Evolutionary conservation across 2,113 vertebrate genomes (phyloP), one percentile per base, ranked within the genome.

Genomic region (Serinus canaria): DNA sequence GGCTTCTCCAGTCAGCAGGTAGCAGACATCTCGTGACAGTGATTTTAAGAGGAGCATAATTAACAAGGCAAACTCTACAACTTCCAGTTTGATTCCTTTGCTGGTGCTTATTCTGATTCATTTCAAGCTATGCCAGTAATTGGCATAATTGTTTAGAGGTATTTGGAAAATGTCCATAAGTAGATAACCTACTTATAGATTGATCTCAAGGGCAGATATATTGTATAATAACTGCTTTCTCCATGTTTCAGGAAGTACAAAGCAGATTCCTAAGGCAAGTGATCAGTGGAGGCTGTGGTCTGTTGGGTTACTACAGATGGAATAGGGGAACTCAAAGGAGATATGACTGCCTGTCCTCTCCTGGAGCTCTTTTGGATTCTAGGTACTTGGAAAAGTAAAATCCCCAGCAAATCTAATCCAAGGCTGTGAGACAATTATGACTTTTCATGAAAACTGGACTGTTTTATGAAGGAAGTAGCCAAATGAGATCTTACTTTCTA

Each of bases 141-240:
- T 95, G 90, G 46, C 49, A 68, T 88, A 89, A 94, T 84, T 97
- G 74, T 94, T 85, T 55, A 96, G 72, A 90, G 8, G 19, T 37
- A 77, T 74, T 96, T 97, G 92, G 89, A 97, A 97, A 97, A 67
- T 1, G 3, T 79, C 84, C 88, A 58, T 79, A 79, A 95, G 56
- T 77, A 56, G 27, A 91, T 94, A 95, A 94, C 63, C 55, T 95
- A 95, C 94, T 93, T 95, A 95, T 81, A 96, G 88, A 72, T 83
- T 75, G 72, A 83, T 60, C 60, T 33, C 62, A 62, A 41, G 92
- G 59, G 41, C 58, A 89, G 82, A 89, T 47, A 90, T 41, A 10
- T 80, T 39, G 43, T 92, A 21, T 55, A 81, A 76, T 19, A 77
- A 74, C 8, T 7, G 35, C 49, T 35, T 83, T 85, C 19, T 78